These are phyloP conservation scores for Habropoda laboriosa DNA, from an alignment of 1,140 invertebrate genomes.

Conservation along the genomic window DNA sequence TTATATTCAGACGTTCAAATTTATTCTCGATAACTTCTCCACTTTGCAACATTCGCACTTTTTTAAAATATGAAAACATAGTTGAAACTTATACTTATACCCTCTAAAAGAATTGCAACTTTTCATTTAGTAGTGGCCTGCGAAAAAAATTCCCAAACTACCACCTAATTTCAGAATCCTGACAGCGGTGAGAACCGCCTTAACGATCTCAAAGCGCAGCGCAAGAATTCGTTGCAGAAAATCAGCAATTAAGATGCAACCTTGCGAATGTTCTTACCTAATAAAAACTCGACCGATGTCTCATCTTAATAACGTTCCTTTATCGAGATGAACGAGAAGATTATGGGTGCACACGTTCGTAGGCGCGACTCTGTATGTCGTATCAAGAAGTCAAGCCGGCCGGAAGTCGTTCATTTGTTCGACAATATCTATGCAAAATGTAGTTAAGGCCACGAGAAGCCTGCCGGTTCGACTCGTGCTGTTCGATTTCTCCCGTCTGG, in stretches of 20 bases:
- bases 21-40: too few species aligned
- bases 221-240: too few species aligned
- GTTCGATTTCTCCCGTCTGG: slow-evolving; percentile 20
- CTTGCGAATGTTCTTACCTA: background rate
- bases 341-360: background rate
- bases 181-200: too few species aligned
- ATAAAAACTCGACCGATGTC: background rate
- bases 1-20: too few species aligned
- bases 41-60: too few species aligned
- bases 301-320: background rate
- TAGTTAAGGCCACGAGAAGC: background rate
- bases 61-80: too few species aligned
- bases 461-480: background rate
- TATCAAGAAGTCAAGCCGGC: slow-evolving; percentile 10
- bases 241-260: background rate
- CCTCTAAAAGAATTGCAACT: too few species aligned
- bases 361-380: slow-evolving; percentile 10
- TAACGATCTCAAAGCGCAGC: too few species aligned
- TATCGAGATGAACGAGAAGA: background rate
- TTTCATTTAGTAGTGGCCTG: too few species aligned
- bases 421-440: slow-evolving; percentile 47
- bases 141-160: too few species aligned
- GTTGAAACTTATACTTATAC: too few species aligned
- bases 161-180: too few species aligned
- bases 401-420: slow-evolving; percentile 45